phyloP scores from a whole-genome alignment of 2,797 vertebrate genomes.

The Vultur gryphus region DNA sequence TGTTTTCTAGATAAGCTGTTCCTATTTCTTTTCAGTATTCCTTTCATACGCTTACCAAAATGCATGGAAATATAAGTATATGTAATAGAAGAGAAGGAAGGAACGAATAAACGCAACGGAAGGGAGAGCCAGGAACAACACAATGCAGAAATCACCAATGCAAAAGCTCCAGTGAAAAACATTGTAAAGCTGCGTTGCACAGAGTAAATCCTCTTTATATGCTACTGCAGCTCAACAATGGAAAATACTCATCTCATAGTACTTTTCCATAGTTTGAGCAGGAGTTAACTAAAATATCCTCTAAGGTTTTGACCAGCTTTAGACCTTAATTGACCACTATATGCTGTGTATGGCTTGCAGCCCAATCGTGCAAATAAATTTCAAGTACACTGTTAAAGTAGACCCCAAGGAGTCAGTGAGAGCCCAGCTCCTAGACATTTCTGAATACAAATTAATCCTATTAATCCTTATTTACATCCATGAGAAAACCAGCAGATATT shows the following conservation, averaged over 20 bases:
- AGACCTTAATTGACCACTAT: neutral
- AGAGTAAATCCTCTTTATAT: neutral
- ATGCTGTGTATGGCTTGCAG: neutral
- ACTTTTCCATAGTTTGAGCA: neutral
- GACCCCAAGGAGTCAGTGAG: neutral
- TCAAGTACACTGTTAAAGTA: neutral
- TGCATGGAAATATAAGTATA: fast-evolving
- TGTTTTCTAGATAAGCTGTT: neutral
- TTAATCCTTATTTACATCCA: neutral
- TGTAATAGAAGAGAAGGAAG: neutral
- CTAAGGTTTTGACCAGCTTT: neutral
- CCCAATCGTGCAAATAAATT: neutral
- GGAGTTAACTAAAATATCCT: neutral
- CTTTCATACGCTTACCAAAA: neutral
- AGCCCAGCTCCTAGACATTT: neutral
- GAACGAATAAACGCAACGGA: fast-evolving
- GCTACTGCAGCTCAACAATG: neutral
- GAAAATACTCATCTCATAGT: neutral
- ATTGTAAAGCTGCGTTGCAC: fast-evolving
- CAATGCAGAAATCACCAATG: fast-evolving
- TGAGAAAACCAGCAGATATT: fast-evolving
- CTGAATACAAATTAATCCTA: neutral
- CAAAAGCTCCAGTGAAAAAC: neutral
- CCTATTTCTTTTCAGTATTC: neutral
- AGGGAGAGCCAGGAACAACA: neutral